These are phyloP conservation scores for Adelosebastes latens DNA, from an alignment of 2,797 vertebrate genomes.

Conservation along the genomic window DNA sequence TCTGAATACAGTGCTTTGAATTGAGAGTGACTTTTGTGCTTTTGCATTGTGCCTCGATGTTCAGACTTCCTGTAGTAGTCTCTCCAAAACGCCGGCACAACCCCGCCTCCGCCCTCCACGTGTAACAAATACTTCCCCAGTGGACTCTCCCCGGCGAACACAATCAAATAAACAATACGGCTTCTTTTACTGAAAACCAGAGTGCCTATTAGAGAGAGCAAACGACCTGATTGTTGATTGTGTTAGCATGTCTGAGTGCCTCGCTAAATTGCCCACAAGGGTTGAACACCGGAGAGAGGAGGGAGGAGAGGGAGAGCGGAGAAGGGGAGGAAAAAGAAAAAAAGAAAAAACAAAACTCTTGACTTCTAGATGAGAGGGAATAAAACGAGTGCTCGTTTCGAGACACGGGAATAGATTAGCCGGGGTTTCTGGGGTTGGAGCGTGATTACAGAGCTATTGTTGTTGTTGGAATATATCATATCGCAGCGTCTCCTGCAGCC, in stretches of 20 bases:
- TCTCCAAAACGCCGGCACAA: slow-evolving; percentile 54
- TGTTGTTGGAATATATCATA: slow-evolving; percentile 82
- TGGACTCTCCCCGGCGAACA: slow-evolving; percentile 71
- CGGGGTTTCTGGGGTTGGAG: slow-evolving; percentile 67
- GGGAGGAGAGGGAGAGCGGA: slow-evolving; percentile 15
- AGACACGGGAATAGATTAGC: slow-evolving; percentile 78
- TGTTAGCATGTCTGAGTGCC: slow-evolving; percentile 79
- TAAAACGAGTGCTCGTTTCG: slow-evolving; percentile 65
- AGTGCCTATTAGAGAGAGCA: slow-evolving; percentile 78
- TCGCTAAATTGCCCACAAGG: slow-evolving; percentile 81
- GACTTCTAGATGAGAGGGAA: slow-evolving; percentile 76
- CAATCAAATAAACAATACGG: slow-evolving; percentile 79
- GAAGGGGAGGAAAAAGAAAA: slow-evolving; percentile 13
- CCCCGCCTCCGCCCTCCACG: slow-evolving; percentile 68
- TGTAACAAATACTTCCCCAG: slow-evolving; percentile 73
- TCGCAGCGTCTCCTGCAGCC: slow-evolving; percentile 80
- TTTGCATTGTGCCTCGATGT: slow-evolving; percentile 49
- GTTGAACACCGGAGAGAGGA: slow-evolving; percentile 64
- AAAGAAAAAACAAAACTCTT: slow-evolving; percentile 70
- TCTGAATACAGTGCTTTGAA: slow-evolving; percentile 37
- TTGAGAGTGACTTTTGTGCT: slow-evolving; percentile 47
- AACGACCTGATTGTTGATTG: slow-evolving; percentile 81
- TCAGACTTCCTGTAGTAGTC: slow-evolving; percentile 65
- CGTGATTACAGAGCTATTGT: slow-evolving; percentile 82
- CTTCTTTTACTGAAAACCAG: slow-evolving; percentile 74